Evolutionary conservation across 2,888 invertebrate species (phyloP), one percentile per base, ranked within the genome.

Genomic region (Xylota segnis): DNA sequence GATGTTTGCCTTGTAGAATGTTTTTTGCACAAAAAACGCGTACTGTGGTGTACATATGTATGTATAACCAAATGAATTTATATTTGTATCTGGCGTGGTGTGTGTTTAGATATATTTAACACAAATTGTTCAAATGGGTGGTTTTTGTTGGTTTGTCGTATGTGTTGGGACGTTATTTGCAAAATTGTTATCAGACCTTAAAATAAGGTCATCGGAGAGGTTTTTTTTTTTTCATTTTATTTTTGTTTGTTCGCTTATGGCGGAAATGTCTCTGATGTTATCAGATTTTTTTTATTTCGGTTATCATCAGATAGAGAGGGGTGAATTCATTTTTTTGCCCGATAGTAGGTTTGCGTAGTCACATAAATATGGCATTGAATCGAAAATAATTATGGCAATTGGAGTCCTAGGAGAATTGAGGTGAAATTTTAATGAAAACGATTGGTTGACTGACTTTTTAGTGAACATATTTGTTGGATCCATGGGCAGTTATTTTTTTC

Each of bases 201-300:
- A 79, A 84, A 84, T 84, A 81, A 84, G 84, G 84, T 84, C 84
- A 84, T 66, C 71, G 47, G 58, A 45, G 66, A 66, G 58, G 16
- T 56, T 23, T 54, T 34, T 23, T 71, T n/a, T 32, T 5, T 34
- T 32, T 77, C 3, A 23, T 23, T n/a, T 83, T 56, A 27, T 59
- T 76, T 66, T 29, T 54, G 23, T 37, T 78, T 74, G 27, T 75
- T 75, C 56, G 47, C 52, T 75, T 79, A 75, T 79, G 18, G 75
- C 75, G 81, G 81, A 84, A 84, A 71, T 81, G 75, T 75, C 63
- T 75, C 63, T 84, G 74, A 37, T 10, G 29, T 14, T 45, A 74
- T 81, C 75, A 70, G 75, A 75, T 75, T 16, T 2, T 34, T 52
- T 40, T 72, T 23, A 45, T 61, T 59, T 68, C 34, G 47, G 56